phyloP scores from a whole-genome alignment of 2,113 vertebrate species.

The Crotophaga sulcirostris region DNA sequence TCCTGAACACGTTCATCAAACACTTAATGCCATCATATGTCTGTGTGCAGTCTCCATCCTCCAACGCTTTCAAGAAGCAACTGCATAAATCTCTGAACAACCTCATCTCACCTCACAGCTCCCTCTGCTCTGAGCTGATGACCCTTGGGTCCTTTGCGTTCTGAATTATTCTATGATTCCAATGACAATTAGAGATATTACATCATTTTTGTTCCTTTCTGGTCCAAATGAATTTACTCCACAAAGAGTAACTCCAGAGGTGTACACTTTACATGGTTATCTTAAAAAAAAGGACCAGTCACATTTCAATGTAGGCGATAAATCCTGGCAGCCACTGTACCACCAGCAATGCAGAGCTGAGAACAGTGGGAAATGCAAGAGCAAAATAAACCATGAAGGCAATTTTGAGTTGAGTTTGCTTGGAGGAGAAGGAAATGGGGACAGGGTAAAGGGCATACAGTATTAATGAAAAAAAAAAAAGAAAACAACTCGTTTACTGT shows the following conservation, averaged over 20 bases:
- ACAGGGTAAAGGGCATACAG: not conserved
- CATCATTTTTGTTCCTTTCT: not conserved
- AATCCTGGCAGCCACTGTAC: not conserved
- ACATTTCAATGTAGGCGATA: not conserved
- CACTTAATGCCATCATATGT: not conserved
- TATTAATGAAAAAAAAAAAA: not conserved
- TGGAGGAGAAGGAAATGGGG: not conserved
- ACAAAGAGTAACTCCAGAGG: not conserved
- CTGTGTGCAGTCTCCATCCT: not conserved
- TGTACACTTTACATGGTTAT: not conserved
- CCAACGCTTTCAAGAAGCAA: not conserved
- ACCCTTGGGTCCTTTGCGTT: not conserved
- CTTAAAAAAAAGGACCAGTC: not conserved
- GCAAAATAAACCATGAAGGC: not conserved
- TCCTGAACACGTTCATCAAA: not conserved
- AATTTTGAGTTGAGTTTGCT: not conserved
- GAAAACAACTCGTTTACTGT: not conserved
- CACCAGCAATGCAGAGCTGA: not conserved
- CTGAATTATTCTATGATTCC: not conserved
- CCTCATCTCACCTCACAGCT: not conserved
- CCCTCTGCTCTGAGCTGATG: not conserved
- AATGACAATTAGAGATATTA: not conserved
- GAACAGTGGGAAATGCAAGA: not conserved
- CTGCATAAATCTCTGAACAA: not conserved
- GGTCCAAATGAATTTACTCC: not conserved